Evolutionary conservation across 2,797 vertebrate species (phyloP).

Genomic region (Yasuhikotakia modesta): DNA sequence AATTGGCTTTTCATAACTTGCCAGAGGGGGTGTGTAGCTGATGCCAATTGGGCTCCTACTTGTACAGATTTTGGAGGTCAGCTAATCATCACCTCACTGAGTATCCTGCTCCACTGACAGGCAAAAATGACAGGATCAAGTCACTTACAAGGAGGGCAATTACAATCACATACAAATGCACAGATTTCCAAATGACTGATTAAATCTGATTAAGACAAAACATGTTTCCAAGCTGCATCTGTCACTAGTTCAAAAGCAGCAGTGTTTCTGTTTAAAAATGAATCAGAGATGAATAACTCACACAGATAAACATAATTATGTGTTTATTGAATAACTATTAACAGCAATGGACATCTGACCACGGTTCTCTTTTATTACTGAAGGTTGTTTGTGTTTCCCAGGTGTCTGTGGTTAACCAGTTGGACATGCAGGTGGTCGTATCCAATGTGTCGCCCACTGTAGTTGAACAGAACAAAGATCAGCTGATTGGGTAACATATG

Average conservation of each 20-base stretch:
- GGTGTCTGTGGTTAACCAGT: conserved; percentile 97
- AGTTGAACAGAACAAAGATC: conserved; percentile 94
- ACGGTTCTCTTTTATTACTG: not conserved
- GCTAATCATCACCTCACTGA: not conserved
- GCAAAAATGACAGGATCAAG: not conserved
- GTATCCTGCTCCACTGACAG: not conserved
- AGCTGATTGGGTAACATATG: conserved; percentile 86
- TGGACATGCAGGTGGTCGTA: conserved; percentile 99
- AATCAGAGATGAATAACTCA: not conserved
- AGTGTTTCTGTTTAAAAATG: no score
- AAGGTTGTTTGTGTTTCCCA: conserved; percentile 62
- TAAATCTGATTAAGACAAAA: no score
- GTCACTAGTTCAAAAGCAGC: no score
- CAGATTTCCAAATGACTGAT: no score
- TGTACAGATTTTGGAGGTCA: not conserved
- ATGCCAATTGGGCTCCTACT: not conserved
- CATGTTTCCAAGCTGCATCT: no score
- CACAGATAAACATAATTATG: not conserved
- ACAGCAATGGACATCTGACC: not conserved
- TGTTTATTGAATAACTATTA: not conserved
- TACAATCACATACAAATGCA: no score
- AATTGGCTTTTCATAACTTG: conserved; percentile 10
- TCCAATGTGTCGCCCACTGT: conserved; percentile 93
- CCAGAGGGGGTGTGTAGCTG: not conserved
- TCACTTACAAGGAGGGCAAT: no score